Base-by-base conservation (phyloP, 2,113 vertebrate genomes). In the Tychaedon coryphoeus region DNA sequence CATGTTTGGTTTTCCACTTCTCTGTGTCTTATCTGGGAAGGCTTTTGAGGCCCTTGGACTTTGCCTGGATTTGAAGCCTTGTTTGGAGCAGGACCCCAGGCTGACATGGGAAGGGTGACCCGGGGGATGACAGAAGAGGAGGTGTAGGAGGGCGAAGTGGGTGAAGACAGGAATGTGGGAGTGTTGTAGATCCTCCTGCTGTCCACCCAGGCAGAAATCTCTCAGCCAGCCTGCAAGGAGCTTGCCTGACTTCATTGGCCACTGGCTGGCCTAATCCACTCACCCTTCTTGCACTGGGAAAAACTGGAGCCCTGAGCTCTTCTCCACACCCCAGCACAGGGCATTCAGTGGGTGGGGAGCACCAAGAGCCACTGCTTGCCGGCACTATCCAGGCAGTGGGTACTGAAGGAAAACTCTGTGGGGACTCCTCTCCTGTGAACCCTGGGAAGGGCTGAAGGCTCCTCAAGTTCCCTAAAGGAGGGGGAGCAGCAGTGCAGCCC, bases 211-310 rank as follows among this genome's bases (percentile, higher is more conserved):
- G 29, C 34, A 64, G 53, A 51, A 64, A 67, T 47, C 33, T 58
- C 60, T n/a, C 78, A 85, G 10, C 12, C 43, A 56, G 61, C 5
- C 81, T 51, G n/a, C 0, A 0, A 36, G n/a, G 22, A 61, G n/a
- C 54, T 74, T 57, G 8, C 40, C 42, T 81, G 88, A 9, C 50
- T 83, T n/a, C 42, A 20, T 6, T 25, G 54, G 57, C 36, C 14
- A 5, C 45, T 82, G 14, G 0, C 73, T 19, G 20, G 18, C 45
- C 38, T 54, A 7, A 94, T 54, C 11, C 14, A 4, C 54, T 73
- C 58, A 60, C 15, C 15, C 36, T 47, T 65, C 33, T 29, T 58
- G 43, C 28, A 3, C 60, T 38, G 38, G 56, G 48, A n/a, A 61
- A 71, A 69, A 13, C 1, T 3, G 38, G 34, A 77, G 69, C n/a